Evolutionary conservation across 1,140 invertebrate genomes (phyloP).

Genomic region (Calliopsis andreniformis): DNA sequence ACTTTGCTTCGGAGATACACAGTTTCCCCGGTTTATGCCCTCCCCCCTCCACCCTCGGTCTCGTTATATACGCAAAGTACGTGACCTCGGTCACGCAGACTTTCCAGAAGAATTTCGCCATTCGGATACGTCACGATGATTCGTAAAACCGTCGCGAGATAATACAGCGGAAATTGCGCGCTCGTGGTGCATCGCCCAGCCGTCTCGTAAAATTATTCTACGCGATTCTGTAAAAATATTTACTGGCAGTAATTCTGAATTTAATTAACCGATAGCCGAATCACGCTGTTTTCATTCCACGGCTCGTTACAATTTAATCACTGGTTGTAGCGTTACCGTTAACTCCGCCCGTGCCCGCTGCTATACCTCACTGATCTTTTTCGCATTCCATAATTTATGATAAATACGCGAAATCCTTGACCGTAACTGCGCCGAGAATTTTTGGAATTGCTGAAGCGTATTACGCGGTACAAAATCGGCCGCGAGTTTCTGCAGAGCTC

Average conservation of each 20-base stretch:
- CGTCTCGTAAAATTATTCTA: conserved; percentile 5
- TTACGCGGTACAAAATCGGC: conserved; percentile 21
- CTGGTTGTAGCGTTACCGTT: conserved; percentile 6
- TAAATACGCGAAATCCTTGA: conserved; percentile 46
- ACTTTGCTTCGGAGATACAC: conserved; percentile 72
- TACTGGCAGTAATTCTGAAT: background rate
- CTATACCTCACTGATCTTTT: background rate
- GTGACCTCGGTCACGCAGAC: conserved; percentile 58
- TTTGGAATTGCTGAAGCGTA: conserved; percentile 34
- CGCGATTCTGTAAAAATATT: background rate
- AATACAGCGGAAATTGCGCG: background rate
- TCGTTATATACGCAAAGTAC: conserved; percentile 66
- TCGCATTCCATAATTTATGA: conserved; percentile 24
- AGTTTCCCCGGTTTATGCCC: conserved; percentile 71
- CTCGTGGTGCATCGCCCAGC: background rate
- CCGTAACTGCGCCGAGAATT: conserved; percentile 46
- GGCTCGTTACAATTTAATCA: conserved; percentile 1
- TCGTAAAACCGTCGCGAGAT: conserved; percentile 21
- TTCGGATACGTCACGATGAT: conserved; percentile 49
- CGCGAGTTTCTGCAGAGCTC: conserved; percentile 20
- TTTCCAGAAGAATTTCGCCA: conserved; percentile 32
- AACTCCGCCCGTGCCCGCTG: background rate
- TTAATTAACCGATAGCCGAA: background rate
- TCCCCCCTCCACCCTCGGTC: conserved; percentile 43
- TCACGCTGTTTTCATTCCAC: conserved; percentile 4